A percentile compares a stretch with the other conserved stretches of the same genome.
phyloP scores from a whole-genome alignment of 2,888 invertebrate genomes.

The Xestoiulus laeticollis region DNA sequence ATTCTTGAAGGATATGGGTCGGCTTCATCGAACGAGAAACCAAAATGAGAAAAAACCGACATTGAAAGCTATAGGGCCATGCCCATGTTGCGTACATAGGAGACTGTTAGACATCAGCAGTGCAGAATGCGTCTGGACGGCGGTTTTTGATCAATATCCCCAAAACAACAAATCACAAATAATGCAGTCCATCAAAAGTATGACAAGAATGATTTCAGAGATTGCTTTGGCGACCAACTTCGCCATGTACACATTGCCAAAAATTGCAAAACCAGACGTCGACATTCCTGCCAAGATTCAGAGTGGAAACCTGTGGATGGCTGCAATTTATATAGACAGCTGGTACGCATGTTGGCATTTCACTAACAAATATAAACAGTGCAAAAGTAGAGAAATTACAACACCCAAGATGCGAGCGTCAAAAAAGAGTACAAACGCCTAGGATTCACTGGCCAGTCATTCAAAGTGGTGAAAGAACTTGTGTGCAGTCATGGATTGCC shows the following conservation, averaged over 20 bases:
- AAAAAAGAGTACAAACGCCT: background rate
- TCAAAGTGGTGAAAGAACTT: constrained; percentile 1
- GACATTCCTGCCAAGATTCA: background rate
- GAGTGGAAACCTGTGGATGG: background rate
- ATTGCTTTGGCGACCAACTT: background rate
- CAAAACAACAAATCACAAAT: constrained; percentile 27
- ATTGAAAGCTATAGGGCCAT: no score
- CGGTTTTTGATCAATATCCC: background rate
- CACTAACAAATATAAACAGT: background rate
- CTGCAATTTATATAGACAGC: background rate
- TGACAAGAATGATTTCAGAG: background rate
- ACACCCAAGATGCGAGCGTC: background rate
- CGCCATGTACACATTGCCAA: background rate
- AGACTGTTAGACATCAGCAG: background rate
- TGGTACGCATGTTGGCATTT: background rate
- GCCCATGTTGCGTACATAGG: no score
- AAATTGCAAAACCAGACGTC: background rate
- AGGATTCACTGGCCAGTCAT: background rate
- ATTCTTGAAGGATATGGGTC: background rate
- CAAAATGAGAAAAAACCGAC: background rate
- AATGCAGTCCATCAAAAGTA: background rate
- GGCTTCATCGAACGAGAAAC: background rate
- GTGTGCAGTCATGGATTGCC: background rate
- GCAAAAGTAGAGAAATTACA: background rate
- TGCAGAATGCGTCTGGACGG: background rate